Evolutionary conservation across 2,797 vertebrate genomes (phyloP).

Genomic region (Neosilurus hyrtlii): DNA sequence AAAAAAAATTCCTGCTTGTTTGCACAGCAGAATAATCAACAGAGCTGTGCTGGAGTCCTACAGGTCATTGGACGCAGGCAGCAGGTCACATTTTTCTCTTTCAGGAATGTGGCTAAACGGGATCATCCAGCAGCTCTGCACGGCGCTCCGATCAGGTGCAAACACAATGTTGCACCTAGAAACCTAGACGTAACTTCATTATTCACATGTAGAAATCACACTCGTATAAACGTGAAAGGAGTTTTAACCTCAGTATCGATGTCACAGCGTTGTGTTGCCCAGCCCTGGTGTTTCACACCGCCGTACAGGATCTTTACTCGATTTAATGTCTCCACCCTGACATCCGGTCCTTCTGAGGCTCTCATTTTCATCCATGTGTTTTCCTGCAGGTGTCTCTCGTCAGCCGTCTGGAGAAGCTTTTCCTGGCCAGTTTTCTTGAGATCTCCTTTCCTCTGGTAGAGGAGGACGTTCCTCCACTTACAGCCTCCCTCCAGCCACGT

Average conservation of each 20-base stretch:
- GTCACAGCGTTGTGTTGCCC: not conserved
- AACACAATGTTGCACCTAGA: not conserved
- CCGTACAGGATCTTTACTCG: not conserved
- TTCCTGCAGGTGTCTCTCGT: constrained; percentile 76
- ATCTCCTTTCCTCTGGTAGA: constrained; percentile 63
- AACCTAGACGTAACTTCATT: not conserved
- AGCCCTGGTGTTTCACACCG: not conserved
- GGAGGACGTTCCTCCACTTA: constrained; percentile 76
- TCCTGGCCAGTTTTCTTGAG: constrained; percentile 85
- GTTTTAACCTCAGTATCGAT: too few species aligned
- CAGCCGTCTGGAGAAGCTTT: constrained; percentile 83
- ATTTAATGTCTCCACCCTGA: not conserved
- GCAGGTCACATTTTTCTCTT: constrained; percentile 14
- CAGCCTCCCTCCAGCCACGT: constrained; percentile 73
- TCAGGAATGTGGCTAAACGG: constrained; percentile 51
- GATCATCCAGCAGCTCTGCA: constrained; percentile 31
- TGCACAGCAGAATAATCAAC: not conserved
- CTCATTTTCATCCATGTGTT: not conserved
- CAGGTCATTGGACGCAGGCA: constrained; percentile 19
- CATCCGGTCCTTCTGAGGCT: not conserved
- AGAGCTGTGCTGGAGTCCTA: not conserved
- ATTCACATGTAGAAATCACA: not conserved
- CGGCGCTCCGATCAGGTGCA: constrained; percentile 5
- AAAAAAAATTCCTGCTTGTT: not conserved
- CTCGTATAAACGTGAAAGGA: too few species aligned